Percentiles rank a stretch among this genome's conserved stretches.
phyloP scores from a whole-genome alignment of 1,140 invertebrate species.

The Anastatus disparis region DNA sequence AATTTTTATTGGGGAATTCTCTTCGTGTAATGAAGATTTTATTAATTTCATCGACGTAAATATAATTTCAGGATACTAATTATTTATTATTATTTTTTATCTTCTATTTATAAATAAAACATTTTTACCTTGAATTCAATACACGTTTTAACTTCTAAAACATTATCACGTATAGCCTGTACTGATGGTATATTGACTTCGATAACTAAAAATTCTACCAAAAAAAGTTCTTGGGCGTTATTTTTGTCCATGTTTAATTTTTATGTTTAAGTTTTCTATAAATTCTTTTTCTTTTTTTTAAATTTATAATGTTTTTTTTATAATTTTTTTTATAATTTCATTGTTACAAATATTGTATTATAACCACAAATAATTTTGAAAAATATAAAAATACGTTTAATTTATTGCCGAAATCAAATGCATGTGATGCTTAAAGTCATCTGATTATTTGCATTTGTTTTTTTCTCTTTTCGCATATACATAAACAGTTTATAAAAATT shows the following conservation, averaged over 20 bases:
- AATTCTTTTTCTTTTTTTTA: too few species aligned
- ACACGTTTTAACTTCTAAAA: conserved; percentile 51
- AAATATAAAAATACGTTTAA: too few species aligned
- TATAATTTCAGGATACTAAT: too few species aligned
- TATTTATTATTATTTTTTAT: too few species aligned
- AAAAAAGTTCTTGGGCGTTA: conserved; percentile 53
- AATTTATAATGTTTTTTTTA: background rate
- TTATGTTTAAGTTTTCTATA: too few species aligned
- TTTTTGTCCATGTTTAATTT: conserved; percentile 41
- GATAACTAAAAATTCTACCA: conserved; percentile 61
- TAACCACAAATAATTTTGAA: conserved; percentile 11
- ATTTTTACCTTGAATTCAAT: conserved; percentile 57
- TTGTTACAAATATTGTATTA: conserved; percentile 14
- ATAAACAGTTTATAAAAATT: background rate
- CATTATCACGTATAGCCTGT: conserved; percentile 51
- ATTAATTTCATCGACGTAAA: too few species aligned
- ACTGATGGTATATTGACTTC: conserved; percentile 55
- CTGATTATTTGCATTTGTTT: conserved; percentile 10
- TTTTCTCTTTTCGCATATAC: background rate
- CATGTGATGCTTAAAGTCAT: conserved; percentile 4
- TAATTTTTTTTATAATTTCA: background rate
- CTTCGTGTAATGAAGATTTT: too few species aligned
- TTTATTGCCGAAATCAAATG: background rate
- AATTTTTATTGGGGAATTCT: too few species aligned
- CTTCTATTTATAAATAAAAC: conserved; percentile 7